phyloP scores from a whole-genome alignment of 1,140 invertebrate species.

The Dysdera silvatica region DNA sequence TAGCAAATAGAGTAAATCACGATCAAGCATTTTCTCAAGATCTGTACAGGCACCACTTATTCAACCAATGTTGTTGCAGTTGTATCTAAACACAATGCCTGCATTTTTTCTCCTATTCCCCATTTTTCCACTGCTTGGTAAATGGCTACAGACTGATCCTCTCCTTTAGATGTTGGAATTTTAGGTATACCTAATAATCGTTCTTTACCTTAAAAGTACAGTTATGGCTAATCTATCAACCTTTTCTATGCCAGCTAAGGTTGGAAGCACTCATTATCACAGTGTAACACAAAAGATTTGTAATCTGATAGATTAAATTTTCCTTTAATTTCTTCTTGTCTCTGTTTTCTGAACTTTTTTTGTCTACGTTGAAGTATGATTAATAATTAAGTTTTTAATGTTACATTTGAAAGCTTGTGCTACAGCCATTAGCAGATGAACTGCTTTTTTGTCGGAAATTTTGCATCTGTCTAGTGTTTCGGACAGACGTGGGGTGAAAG shows the following conservation, averaged over 20 bases:
- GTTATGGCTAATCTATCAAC: not conserved
- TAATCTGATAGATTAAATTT: not conserved
- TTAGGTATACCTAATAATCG: too few relatives aligned
- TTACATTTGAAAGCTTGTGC: not conserved
- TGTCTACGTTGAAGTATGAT: not conserved
- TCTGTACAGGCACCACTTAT: not conserved
- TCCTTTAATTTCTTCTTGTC: not conserved
- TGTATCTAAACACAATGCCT: not conserved
- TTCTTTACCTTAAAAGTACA: not conserved
- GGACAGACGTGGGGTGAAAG: not conserved
- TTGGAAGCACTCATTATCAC: not conserved
- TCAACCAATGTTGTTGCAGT: not conserved
- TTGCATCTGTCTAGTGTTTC: not conserved
- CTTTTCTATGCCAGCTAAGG: not conserved
- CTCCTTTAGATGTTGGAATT: not conserved
- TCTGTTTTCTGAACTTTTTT: not conserved
- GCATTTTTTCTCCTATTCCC: not conserved
- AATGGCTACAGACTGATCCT: not conserved
- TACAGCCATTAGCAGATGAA: not conserved
- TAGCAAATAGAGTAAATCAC: too few relatives aligned
- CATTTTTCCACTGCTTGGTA: not conserved
- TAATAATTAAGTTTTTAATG: not conserved
- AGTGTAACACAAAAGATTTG: not conserved
- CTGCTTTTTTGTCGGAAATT: not conserved
- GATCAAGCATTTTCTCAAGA: not conserved